These are phyloP conservation scores for Chelidonichthys spinosus DNA, from an alignment of 2,797 vertebrate genomes.

Conservation along the genomic window DNA sequence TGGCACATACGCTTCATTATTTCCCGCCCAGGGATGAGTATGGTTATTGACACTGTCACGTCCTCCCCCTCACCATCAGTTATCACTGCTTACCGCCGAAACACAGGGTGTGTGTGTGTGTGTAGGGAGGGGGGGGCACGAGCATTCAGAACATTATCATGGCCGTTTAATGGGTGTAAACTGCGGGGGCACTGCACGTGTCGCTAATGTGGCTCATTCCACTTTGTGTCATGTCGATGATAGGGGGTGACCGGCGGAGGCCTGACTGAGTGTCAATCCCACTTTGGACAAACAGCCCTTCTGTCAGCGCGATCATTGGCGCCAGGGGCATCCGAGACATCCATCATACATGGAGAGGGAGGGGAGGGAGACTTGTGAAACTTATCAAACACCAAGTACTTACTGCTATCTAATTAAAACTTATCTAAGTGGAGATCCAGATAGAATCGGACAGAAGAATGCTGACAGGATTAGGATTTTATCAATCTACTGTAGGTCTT, in stretches of 20 bases:
- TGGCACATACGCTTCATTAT: conserved; percentile 86
- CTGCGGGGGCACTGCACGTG: conserved; percentile 52
- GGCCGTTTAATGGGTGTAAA: conserved; percentile 77
- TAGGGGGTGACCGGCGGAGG: conserved; percentile 59
- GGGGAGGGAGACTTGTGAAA: conserved; percentile 19
- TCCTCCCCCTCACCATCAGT: conserved; percentile 82
- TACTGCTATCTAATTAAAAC: conserved; percentile 49
- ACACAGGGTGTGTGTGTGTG: neutral
- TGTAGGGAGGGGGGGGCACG: neutral
- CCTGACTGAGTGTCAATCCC: conserved; percentile 84
- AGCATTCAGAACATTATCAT: conserved; percentile 51
- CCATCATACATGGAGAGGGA: conserved; percentile 38
- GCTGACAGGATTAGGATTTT: conserved; percentile 44
- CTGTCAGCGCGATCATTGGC: conserved; percentile 53
- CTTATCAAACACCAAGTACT: conserved; percentile 43
- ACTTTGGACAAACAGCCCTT: conserved; percentile 86
- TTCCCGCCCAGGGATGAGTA: conserved; percentile 86
- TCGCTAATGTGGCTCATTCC: conserved; percentile 87
- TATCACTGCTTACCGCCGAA: conserved; percentile 85
- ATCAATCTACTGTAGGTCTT: conserved; percentile 19
- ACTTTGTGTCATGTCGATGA: conserved; percentile 90
- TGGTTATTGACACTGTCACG: conserved; percentile 91
- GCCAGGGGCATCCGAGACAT: conserved; percentile 45
- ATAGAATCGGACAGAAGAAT: conserved; percentile 39
- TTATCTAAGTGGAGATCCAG: conserved; percentile 36